phyloP scores from a whole-genome alignment of 2,113 vertebrate species.

The Aldabrachelys gigantea region DNA sequence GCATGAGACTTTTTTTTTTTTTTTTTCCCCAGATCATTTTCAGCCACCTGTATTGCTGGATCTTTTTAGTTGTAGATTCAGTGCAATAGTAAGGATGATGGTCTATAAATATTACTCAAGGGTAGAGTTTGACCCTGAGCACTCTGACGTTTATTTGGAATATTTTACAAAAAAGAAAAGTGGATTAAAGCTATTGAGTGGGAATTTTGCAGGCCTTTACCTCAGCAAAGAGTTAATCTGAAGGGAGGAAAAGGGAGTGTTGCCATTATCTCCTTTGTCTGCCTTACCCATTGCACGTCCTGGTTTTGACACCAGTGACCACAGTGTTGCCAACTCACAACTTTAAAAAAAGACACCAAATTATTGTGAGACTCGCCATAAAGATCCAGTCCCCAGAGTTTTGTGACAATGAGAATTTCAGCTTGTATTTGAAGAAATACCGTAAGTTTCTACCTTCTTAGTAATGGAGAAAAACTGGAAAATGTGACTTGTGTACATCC shows the following conservation, averaged over 20 bases:
- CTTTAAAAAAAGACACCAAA: neutral
- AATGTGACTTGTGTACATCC: constrained; percentile 24
- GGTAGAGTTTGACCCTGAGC: constrained; percentile 53
- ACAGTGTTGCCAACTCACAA: constrained; percentile 8
- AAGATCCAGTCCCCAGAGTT: constrained; percentile 24
- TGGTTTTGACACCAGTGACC: constrained; percentile 47
- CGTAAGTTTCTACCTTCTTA: neutral
- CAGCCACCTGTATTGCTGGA: constrained; percentile 13
- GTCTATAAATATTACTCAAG: constrained; percentile 46
- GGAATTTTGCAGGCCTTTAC: neutral
- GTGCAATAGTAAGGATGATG: constrained; percentile 32
- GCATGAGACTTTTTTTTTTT: constrained; percentile 14
- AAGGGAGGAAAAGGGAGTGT: neutral
- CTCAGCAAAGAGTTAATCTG: constrained; percentile 19
- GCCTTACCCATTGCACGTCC: constrained; percentile 25
- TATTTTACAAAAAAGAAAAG: neutral
- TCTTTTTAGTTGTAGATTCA: constrained; percentile 58
- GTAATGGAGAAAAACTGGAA: constrained; percentile 46
- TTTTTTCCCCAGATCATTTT: constrained; percentile 13
- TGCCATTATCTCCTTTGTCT: constrained; percentile 14
- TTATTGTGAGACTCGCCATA: constrained; percentile 11
- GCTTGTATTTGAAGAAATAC: neutral
- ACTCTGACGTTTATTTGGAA: neutral
- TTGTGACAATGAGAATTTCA: neutral
- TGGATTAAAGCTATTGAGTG: neutral